Evolutionary conservation across 2,888 invertebrate species (phyloP).

Genomic region (Ophion slaviceki): DNA sequence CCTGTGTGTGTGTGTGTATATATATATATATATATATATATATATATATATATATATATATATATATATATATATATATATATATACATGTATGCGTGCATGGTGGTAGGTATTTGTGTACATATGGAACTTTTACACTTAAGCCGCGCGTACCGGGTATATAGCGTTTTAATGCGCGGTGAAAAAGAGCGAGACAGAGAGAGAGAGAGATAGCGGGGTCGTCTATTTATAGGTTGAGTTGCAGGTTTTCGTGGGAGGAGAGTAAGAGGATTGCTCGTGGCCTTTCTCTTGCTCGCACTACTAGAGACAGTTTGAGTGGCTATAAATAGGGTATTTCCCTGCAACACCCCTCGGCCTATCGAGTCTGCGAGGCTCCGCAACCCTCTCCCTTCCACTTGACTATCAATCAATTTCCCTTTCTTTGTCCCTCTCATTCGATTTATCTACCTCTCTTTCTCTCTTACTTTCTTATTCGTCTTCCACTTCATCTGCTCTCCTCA

Average conservation of each 20-base stretch:
- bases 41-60: no score
- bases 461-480: not conserved
- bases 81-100: not conserved
- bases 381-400: slow-evolving; percentile 37
- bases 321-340: slow-evolving; percentile 75
- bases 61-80: not conserved
- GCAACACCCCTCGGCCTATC: slow-evolving; percentile 69
- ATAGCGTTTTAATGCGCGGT: not conserved
- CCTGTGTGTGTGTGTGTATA: no score
- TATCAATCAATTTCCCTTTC: slow-evolving; percentile 39
- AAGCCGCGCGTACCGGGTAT: not conserved
- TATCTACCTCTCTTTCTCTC: slow-evolving; percentile 22
- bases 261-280: slow-evolving; percentile 61
- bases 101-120: no score
- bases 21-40: no score
- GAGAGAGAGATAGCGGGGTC: slow-evolving; percentile 56
- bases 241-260: slow-evolving; percentile 74
- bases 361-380: slow-evolving; percentile 42
- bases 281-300: slow-evolving; percentile 49
- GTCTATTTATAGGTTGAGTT: slow-evolving; percentile 73
- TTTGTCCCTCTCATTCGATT: not conserved
- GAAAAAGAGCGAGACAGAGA: not conserved
- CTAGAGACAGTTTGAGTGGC: slow-evolving; percentile 66
- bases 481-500: not conserved
- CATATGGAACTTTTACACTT: no score